Conservation (phyloP, 2,888 invertebrate genomes). For the Aleiodes testaceus region DNA sequence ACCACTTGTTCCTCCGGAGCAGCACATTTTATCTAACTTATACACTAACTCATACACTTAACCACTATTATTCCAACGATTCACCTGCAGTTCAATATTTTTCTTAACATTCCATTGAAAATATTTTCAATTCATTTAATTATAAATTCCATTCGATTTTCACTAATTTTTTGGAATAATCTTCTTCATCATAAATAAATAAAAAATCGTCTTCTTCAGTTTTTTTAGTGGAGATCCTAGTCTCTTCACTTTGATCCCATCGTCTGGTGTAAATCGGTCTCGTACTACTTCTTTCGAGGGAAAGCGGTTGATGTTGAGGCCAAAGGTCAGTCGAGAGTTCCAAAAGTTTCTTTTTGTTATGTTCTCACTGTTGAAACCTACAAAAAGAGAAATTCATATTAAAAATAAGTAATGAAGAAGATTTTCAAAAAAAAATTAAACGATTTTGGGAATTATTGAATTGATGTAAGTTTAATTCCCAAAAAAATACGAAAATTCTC, state of each 20-base stretch:
- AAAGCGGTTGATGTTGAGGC: no score
- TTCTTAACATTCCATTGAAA: not conserved
- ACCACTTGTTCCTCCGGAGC: constrained; percentile 65
- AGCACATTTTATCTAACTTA: constrained; percentile 63
- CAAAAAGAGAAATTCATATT: no score
- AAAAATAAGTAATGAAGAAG: no score
- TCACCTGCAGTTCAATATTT: not conserved
- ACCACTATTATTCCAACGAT: not conserved
- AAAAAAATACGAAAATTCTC: constrained; percentile 26
- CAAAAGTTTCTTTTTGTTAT: no score
- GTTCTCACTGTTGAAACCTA: no score
- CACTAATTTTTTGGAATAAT: not conserved
- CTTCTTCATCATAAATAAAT: no score
- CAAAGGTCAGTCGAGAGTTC: no score
- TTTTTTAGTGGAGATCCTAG: not conserved
- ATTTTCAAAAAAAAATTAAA: no score
- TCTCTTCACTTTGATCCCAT: not conserved
- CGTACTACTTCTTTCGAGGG: constrained; percentile 24
- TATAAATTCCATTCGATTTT: constrained; percentile 6
- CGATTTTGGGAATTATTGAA: no score
- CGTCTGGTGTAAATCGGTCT: constrained; percentile 35
- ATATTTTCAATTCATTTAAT: no score
- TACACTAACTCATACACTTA: constrained; percentile 34
- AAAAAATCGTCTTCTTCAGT: constrained; percentile 8
- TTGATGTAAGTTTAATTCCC: no score